Base-by-base conservation (phyloP, 2,797 vertebrate species). In the Cossypha niveicapilla region DNA sequence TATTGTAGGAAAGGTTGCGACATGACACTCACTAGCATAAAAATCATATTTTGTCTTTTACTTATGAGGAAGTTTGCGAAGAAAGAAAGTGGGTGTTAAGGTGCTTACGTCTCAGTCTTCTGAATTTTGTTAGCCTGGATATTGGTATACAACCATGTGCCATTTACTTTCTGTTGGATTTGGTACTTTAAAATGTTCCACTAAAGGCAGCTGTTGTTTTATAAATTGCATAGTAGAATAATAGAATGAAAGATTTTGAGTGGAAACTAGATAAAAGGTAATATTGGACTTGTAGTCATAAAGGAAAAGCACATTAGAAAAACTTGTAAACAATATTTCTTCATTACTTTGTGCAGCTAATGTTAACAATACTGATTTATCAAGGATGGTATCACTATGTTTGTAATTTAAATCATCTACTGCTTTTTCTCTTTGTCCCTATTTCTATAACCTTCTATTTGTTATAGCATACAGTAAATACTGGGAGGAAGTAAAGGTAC, bases 31-130 rank as follows among this genome's bases (percentile, higher is more conserved):
- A 17, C 15, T 50, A 57, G 9, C 11, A 27, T 35, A 19, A 66
- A 66, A 7, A n/a, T 66, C 4, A 5, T 54, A 1, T 28, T 85
- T 75, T 63, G 13, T 30, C 23, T 70, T 67, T 45, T 51, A n/a
- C 21, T 30, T 48, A 27, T 3, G 5, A 80, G 39, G 34, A 83
- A 58, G 50, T 17, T 34, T 42, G 12, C 23, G 24, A 42, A 47
- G 7, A 14, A 24, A 13, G 30, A 23, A 7, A 10, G 6, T 0
- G 4, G 1, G 0, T 1, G 8, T 57, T 22, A 63, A 63, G 9
- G 82, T 68, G 27, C 11, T 51, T 76, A 1, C 53, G 4, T 58
- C 9, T 76, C 32, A 42, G 4, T 78, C 11, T 63, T 81, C 34
- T 41, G 10, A 9, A 57, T 73, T 78, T 62, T 62, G 10, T 54